Conservation (phyloP, 2,888 invertebrate genomes). For the Eueremaeus valkanovi region DNA sequence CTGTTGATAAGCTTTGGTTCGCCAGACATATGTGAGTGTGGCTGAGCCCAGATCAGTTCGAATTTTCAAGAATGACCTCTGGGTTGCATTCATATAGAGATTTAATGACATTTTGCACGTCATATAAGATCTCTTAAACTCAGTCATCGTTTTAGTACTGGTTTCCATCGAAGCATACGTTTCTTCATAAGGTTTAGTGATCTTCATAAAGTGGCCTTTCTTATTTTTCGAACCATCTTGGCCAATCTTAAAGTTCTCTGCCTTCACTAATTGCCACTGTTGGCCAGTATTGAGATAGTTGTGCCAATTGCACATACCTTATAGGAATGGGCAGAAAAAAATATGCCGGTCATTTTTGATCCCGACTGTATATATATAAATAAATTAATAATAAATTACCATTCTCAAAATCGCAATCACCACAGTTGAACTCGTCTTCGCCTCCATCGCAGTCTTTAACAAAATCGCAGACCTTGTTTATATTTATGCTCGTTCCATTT, state of each 20-base stretch:
- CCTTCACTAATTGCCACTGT: no score
- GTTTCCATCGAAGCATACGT: background rate
- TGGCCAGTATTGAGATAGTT: no score
- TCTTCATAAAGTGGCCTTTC: conserved; percentile 15
- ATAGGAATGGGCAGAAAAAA: no score
- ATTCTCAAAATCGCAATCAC: conserved; percentile 25
- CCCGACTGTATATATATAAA: no score
- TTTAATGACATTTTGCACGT: conserved; percentile 25
- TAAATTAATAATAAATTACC: no score
- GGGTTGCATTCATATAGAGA: background rate
- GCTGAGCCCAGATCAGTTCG: background rate
- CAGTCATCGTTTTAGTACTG: background rate
- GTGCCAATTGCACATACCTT: no score
- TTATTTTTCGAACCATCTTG: conserved; percentile 9
- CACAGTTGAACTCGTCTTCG: conserved; percentile 25
- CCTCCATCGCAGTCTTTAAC: background rate
- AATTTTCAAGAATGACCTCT: background rate
- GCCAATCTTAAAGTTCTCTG: no score
- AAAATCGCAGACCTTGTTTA: conserved; percentile 24
- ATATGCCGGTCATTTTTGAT: no score
- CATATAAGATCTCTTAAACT: conserved; percentile 17
- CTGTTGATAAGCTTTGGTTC: background rate
- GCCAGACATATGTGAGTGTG: background rate
- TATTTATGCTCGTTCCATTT: background rate
- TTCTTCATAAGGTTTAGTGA: background rate